These are phyloP conservation scores for Xylophagus ater DNA, from an alignment of 2,888 invertebrate species.

Conservation along the genomic window DNA sequence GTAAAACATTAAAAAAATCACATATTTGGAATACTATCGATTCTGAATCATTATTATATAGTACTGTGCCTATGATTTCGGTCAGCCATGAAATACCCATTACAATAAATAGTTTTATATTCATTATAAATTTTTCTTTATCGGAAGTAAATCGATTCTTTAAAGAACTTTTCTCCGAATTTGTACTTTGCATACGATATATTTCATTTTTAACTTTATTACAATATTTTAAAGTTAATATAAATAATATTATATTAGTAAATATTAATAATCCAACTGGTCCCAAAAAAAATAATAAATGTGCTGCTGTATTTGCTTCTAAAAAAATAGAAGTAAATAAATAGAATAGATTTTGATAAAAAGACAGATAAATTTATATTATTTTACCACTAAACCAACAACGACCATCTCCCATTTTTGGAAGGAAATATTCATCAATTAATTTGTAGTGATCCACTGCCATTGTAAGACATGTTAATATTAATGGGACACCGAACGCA, in stretches of 20 bases:
- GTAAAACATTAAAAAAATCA: slow-evolving; percentile 57
- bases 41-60: slow-evolving; percentile 42
- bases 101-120: slow-evolving; percentile 62
- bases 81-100: slow-evolving; percentile 69
- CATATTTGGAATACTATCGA: slow-evolving; percentile 42
- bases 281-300: slow-evolving; percentile 50
- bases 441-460: slow-evolving; percentile 44
- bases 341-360: slow-evolving; percentile 2
- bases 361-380: slow-evolving; percentile 1
- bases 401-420: slow-evolving; percentile 47
- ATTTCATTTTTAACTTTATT: slow-evolving; percentile 65
- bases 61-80: slow-evolving; percentile 51
- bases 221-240: slow-evolving; percentile 57
- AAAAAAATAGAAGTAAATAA: slow-evolving; percentile 15
- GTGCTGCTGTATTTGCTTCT: slow-evolving; percentile 32
- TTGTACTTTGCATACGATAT: slow-evolving; percentile 53
- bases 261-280: slow-evolving; percentile 54
- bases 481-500: slow-evolving; percentile 56
- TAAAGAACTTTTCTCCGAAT: slow-evolving; percentile 46
- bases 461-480: slow-evolving; percentile 46
- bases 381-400: slow-evolving; percentile 57
- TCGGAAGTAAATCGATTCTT: slow-evolving; percentile 54
- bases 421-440: slow-evolving; percentile 42
- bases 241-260: slow-evolving; percentile 55
- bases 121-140: slow-evolving; percentile 58